Evolutionary conservation across 2,113 vertebrate genomes (phyloP).

Genomic region (Aythya baeri): DNA sequence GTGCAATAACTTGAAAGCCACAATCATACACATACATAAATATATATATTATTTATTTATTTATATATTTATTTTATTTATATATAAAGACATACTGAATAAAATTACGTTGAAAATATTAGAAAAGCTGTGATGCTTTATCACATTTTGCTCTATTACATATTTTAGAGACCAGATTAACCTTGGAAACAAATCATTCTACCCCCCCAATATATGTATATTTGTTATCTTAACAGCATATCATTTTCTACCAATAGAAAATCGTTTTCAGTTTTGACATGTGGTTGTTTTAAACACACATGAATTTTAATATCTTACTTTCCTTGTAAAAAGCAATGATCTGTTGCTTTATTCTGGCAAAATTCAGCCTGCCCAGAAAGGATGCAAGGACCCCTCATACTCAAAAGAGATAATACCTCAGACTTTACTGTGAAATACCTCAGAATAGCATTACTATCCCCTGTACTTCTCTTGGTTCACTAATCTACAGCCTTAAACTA

Average conservation of each 20-base stretch:
- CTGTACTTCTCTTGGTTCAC: not conserved
- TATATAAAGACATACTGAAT: not conserved
- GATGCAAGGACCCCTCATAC: not conserved
- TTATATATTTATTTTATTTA: not conserved
- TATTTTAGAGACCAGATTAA: not conserved
- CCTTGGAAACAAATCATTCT: not conserved
- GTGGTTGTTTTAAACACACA: accelerated
- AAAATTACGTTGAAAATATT: not conserved
- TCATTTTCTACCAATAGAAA: not conserved
- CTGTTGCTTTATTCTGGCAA: not conserved
- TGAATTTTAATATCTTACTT: not conserved
- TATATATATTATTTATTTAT: too few relatives aligned
- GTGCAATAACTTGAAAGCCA: not conserved
- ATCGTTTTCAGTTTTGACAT: accelerated
- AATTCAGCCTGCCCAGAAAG: not conserved
- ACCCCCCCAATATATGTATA: too few relatives aligned
- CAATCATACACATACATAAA: not conserved
- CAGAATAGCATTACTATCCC: not conserved
- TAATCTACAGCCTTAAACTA: not conserved
- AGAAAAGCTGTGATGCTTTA: not conserved
- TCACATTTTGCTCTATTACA: not conserved
- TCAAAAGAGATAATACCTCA: not conserved
- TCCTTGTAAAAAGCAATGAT: not conserved
- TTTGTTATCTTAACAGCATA: not conserved
- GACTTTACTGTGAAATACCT: not conserved